These are phyloP conservation scores for Marisa cornuarietis DNA, from an alignment of 1,140 invertebrate species.

Conservation along the genomic window DNA sequence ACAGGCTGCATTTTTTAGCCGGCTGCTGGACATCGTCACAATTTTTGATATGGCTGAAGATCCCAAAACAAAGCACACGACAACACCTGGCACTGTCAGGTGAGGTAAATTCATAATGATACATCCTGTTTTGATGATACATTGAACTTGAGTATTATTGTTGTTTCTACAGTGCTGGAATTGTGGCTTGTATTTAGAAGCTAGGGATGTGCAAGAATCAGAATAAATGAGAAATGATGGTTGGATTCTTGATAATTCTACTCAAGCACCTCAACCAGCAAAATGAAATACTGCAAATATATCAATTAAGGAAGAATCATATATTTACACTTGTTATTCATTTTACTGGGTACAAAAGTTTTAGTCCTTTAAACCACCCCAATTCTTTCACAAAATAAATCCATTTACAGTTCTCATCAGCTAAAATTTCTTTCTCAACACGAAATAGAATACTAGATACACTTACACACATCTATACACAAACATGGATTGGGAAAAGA, in stretches of 20 bases:
- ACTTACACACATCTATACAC: no score
- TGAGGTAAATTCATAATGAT: slow-evolving; percentile 14
- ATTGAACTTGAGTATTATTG: background rate
- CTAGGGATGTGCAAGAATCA: background rate
- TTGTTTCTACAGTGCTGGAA: background rate
- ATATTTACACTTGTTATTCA: no score
- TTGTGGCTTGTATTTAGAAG: background rate
- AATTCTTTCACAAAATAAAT: no score
- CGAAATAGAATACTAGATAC: no score
- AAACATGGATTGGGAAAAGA: no score
- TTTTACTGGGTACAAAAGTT: no score
- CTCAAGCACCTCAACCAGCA: background rate
- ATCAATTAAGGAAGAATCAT: no score
- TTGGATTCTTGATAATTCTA: background rate
- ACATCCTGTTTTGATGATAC: background rate
- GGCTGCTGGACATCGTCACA: slow-evolving; percentile 52
- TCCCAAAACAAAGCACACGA: slow-evolving; percentile 43
- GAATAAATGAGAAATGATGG: background rate
- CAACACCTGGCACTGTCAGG: slow-evolving; percentile 50
- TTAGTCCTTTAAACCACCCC: no score
- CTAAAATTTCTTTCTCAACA: no score
- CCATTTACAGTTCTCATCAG: no score
- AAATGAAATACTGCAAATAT: background rate
- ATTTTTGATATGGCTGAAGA: slow-evolving; percentile 51
- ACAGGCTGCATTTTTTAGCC: slow-evolving; percentile 52